These are phyloP conservation scores for Metridium senile DNA, from an alignment of 92 coral and sea anemone genomes.

Conservation along the genomic window DNA sequence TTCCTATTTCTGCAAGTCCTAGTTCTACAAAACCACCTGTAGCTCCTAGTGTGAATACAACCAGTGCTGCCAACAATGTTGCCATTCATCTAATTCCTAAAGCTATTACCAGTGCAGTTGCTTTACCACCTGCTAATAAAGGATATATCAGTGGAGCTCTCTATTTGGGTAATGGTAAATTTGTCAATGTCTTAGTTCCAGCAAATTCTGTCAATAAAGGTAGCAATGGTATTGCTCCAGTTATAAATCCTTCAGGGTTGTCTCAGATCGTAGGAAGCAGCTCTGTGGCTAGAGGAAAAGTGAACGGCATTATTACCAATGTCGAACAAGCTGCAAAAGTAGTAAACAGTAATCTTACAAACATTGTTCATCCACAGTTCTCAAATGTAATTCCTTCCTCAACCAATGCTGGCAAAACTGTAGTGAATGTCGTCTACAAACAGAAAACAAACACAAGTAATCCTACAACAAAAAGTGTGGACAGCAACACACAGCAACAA, in stretches of 20 bases:
- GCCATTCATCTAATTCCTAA: neutral
- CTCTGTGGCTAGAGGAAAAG: neutral
- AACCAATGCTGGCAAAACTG: neutral
- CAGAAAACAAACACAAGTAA: neutral
- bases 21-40: neutral
- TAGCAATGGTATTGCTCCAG: neutral
- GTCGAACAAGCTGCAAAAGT: neutral
- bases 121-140: neutral
- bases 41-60: neutral
- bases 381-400: neutral
- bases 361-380: neutral
- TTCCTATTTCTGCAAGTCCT: neutral
- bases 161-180: neutral
- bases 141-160: conserved; percentile 1
- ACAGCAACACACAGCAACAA: too few species aligned
- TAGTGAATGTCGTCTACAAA: neutral
- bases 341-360: neutral
- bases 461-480: neutral
- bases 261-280: neutral
- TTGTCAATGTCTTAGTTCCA: neutral
- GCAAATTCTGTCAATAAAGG: neutral
- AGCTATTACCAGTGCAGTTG: neutral
- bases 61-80: neutral
- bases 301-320: neutral
- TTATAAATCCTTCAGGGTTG: neutral